Percentiles rank a stretch among this genome's conserved stretches.
Evolutionary conservation across 2,113 vertebrate genomes (phyloP).

Genomic region (Oxyura jamaicensis): DNA sequence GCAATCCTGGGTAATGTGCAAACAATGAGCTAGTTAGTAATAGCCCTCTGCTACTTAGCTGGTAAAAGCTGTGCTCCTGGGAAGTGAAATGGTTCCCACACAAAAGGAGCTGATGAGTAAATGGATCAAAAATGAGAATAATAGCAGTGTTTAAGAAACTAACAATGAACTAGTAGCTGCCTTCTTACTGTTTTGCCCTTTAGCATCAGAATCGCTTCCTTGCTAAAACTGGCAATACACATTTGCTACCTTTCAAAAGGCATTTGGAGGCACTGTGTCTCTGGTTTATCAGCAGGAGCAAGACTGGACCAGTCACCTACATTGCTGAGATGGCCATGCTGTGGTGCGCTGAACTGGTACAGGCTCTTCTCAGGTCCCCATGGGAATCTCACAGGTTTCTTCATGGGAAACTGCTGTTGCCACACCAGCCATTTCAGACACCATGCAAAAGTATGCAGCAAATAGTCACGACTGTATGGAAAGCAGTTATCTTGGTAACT

Average conservation of each 20-base stretch:
- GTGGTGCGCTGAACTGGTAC: not conserved
- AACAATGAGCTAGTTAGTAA: not conserved
- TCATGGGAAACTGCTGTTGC: not conserved
- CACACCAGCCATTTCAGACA: not conserved
- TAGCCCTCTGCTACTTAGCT: not conserved
- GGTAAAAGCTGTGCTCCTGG: not conserved
- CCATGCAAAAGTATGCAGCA: not conserved
- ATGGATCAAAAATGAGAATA: not conserved
- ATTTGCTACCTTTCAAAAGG: not conserved
- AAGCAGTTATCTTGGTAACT: not conserved
- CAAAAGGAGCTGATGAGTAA: not conserved
- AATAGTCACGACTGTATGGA: not conserved
- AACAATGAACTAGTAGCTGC: not conserved
- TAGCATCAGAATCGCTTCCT: not conserved
- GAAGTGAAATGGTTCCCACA: not conserved
- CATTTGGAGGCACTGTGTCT: not conserved
- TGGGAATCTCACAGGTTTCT: not conserved
- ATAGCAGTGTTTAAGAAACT: not conserved
- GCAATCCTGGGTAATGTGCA: not conserved
- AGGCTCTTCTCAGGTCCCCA: not conserved
- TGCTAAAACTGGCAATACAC: not conserved
- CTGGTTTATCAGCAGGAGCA: not conserved
- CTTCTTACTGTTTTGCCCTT: not conserved
- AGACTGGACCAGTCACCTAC: not conserved
- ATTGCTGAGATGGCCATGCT: not conserved